phyloP scores from a whole-genome alignment of 2,113 vertebrate genomes.

The Dromaius novaehollandiae region DNA sequence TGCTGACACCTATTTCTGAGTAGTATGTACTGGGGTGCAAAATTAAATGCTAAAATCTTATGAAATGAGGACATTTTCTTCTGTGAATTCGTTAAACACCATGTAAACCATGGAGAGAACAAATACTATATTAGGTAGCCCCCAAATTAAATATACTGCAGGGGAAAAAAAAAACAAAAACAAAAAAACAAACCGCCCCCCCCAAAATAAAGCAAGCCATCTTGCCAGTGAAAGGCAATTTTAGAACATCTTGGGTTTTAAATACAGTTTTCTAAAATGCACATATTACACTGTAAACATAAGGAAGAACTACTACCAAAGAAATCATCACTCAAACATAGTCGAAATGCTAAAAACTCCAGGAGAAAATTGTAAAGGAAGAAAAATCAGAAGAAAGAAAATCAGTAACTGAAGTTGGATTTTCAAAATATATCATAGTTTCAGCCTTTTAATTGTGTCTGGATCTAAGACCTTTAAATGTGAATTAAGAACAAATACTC shows the following conservation, averaged over 20 bases:
- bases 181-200: not conserved
- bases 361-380: not conserved
- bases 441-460: not conserved
- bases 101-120: not conserved
- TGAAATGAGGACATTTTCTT: not conserved
- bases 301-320: not conserved
- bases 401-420: not conserved
- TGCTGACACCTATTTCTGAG: not conserved
- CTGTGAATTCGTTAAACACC: not conserved
- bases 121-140: not conserved
- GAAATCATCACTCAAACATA: not conserved
- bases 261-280: not conserved
- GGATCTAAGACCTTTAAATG: not conserved
- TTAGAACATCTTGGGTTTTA: not conserved
- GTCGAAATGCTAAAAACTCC: not conserved
- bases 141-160: not conserved
- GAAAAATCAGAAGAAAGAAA: not conserved
- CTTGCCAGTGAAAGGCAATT: not conserved
- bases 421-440: not conserved
- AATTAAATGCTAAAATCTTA: not conserved
- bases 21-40: not conserved
- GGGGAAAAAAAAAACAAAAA: not conserved
- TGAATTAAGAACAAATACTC: not conserved
- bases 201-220: not conserved
- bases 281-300: not conserved